These are phyloP conservation scores for Glaucidium brasilianum DNA, from an alignment of 2,113 vertebrate genomes.

Conservation along the genomic window DNA sequence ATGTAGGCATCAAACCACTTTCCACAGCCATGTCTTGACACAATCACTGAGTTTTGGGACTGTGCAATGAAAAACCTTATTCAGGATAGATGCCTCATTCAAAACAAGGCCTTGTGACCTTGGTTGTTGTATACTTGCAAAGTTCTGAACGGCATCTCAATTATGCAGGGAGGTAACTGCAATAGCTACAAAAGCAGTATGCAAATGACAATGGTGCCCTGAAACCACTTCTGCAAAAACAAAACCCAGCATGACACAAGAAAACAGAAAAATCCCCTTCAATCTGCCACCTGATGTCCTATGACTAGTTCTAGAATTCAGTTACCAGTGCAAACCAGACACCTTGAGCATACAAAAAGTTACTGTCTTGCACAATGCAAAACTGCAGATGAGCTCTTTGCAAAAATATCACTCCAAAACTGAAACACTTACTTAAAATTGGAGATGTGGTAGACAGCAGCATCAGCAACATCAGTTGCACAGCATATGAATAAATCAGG, in stretches of 20 bases:
- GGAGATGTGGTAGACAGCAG: neutral
- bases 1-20: neutral
- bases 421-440: constrained; percentile 21
- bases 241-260: neutral
- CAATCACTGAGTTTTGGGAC: neutral
- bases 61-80: neutral
- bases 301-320: neutral
- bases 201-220: neutral
- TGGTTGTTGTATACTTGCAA: neutral
- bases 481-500: constrained; percentile 56
- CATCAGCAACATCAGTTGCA: neutral
- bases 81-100: neutral
- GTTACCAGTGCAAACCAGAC: neutral
- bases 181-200: neutral
- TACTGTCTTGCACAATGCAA: neutral
- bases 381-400: neutral
- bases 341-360: neutral
- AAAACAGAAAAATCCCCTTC: neutral
- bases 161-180: neutral
- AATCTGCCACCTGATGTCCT: neutral
- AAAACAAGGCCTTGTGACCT: neutral
- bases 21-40: neutral
- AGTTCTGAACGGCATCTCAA: neutral
- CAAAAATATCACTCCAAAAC: neutral
- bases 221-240: neutral